Evolutionary conservation across 1,140 invertebrate species (phyloP).

Genomic region (Drosophila nigrodunni): DNA sequence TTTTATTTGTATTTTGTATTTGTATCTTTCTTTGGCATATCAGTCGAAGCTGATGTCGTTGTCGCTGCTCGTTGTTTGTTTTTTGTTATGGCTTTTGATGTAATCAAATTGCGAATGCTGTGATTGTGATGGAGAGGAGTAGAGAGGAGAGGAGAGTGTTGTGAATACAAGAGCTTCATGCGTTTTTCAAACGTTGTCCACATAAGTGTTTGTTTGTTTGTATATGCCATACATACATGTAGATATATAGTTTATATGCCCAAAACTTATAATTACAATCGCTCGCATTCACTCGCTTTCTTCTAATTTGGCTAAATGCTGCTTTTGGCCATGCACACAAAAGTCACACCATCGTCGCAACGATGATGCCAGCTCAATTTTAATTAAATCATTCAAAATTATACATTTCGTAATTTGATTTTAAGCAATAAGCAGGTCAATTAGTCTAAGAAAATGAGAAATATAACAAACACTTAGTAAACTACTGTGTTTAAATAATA

Average conservation of each 20-base stretch:
- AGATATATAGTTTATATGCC: too few species aligned
- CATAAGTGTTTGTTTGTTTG: slow-evolving; percentile 37
- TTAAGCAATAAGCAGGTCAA: slow-evolving; percentile 23
- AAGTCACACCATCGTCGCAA: slow-evolving; percentile 36
- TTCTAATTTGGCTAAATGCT: slow-evolving; percentile 76
- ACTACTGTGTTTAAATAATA: too few species aligned
- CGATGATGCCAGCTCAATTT: slow-evolving; percentile 48
- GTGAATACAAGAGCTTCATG: slow-evolving; percentile 17
- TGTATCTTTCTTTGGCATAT: slow-evolving; percentile 54
- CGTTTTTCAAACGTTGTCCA: slow-evolving; percentile 24
- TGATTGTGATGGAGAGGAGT: not conserved
- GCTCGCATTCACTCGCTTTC: slow-evolving; percentile 63
- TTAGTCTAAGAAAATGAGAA: not conserved
- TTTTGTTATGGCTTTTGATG: slow-evolving; percentile 68
- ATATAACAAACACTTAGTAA: not conserved
- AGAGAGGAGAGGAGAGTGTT: not conserved
- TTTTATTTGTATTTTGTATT: slow-evolving; percentile 43
- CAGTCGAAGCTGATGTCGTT: slow-evolving; percentile 18
- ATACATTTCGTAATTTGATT: slow-evolving; percentile 68
- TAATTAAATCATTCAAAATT: slow-evolving; percentile 59
- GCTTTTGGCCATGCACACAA: slow-evolving; percentile 69
- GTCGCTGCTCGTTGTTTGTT: slow-evolving; percentile 21
- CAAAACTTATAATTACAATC: slow-evolving; percentile 31
- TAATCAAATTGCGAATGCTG: slow-evolving; percentile 74
- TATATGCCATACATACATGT: not conserved